Base-by-base conservation (phyloP, 2,888 invertebrate genomes). In the Pegoplata infirma region DNA sequence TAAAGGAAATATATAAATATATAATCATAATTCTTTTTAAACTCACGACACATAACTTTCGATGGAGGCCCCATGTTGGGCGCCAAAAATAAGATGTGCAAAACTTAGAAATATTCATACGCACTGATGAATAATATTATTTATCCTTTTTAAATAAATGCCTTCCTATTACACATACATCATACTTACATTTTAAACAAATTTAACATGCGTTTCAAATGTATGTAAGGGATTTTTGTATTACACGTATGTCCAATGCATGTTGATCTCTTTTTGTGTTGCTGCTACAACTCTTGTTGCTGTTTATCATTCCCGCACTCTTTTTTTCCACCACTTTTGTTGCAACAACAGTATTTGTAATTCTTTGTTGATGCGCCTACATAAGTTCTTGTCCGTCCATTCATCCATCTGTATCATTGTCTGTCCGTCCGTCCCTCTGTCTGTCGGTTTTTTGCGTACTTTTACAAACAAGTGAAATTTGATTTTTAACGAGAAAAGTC, bases 301-400 rank as follows among this genome's bases (percentile, higher is more conserved):
- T 21, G 40, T 10, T 66, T 66, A 55, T 63, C 32, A 2, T 21
- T 17, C n/a, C n/a, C n/a, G n/a, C n/a, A n/a, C n/a, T n/a, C 17
- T 46, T 56, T 36, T 51, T 56, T 14, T 32, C 19, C 28, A 55
- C 21, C 16, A 59, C 46, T 16, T 21, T 36, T 36, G 44, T 44
- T 44, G 16, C 23, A 49, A 21, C 55, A 75, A 47, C 40, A 68
- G 61, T 66, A 75, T 71, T 67, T 75, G 75, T 63, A 67, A 79
- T 75, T 75, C 75, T 63, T 75, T 71, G 71, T 67, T 79, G 79
- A 63, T 79, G 79, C 75, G 66, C 64, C 74, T 78, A 78, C 74
- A 78, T 32, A 53, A 40, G 36, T 64, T 44, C 28, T 25, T 55
- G n/a, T 32, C 47, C 14, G 51, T 14, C 51, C 51, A 53, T 44